Percentiles rank a stretch among this genome's conserved stretches.
These are phyloP conservation scores for Hemicrepidius hirtus DNA, from an alignment of 2,888 invertebrate species.

Conservation along the genomic window DNA sequence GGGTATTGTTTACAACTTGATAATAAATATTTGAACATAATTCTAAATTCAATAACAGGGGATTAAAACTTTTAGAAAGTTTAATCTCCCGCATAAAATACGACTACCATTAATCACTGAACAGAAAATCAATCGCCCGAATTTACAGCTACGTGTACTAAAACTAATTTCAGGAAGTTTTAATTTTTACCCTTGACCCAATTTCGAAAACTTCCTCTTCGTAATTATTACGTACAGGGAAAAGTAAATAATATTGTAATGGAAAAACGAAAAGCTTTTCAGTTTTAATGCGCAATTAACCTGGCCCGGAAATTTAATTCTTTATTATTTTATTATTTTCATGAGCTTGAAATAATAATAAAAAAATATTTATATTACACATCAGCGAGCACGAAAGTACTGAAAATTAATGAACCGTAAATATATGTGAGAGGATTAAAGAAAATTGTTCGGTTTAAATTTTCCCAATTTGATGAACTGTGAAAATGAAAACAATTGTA, in stretches of 20 bases:
- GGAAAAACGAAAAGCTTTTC: too few species aligned
- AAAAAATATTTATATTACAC: not conserved
- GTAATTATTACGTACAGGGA: too few species aligned
- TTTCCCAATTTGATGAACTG: slow-evolving; percentile 23
- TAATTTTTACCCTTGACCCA: not conserved
- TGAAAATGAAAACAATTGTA: slow-evolving; percentile 10
- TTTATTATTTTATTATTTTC: too few species aligned
- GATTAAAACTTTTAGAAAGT: slow-evolving; percentile 27
- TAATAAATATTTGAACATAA: slow-evolving; percentile 10
- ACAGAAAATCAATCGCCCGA: slow-evolving; percentile 9
- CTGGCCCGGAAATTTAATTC: too few species aligned
- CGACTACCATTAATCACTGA: slow-evolving; percentile 17
- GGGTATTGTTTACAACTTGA: slow-evolving; percentile 8
- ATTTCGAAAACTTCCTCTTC: not conserved
- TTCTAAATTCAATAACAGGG: slow-evolving; percentile 21
- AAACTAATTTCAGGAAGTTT: slow-evolving; percentile 7
- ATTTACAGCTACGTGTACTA: slow-evolving; percentile 2
- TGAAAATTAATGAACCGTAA: not conserved
- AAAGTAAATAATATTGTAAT: too few species aligned
- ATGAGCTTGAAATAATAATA: too few species aligned
- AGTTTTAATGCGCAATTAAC: too few species aligned
- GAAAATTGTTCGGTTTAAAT: slow-evolving; percentile 3
- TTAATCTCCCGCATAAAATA: slow-evolving; percentile 26
- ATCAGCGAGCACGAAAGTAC: not conserved
- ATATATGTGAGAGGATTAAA: slow-evolving; percentile 11